Base-by-base conservation (phyloP, 1,140 invertebrate genomes). In the Brachystomella parvula region DNA sequence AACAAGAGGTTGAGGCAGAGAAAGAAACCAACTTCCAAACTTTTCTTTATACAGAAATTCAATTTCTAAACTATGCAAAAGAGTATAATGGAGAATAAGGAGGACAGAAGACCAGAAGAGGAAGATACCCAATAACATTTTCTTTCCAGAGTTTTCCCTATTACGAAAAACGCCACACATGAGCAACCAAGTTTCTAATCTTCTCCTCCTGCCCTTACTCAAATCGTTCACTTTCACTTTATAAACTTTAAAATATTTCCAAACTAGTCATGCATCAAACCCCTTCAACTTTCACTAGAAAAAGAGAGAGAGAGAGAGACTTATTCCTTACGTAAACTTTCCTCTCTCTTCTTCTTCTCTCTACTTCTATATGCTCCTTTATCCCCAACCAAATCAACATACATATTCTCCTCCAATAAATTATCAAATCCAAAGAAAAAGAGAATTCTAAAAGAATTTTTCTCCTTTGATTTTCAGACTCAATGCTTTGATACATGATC, bases 401-500 rank as follows among this genome's bases (percentile, higher is more conserved):
- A n/a, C n/a, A n/a, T n/a, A n/a, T n/a, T n/a, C n/a, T n/a, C n/a
- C 49, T 26, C n/a, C 39, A 44, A 44, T 44, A 44, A 44, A 44
- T 9, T 44, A 9, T 44, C n/a, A n/a, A 44, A n/a, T 44, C 39
- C 9, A 44, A 44, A 44, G n/a, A n/a, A n/a, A n/a, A n/a, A n/a
- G n/a, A n/a, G 39, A n/a, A 9, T 44, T 44, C 39, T 44, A n/a
- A 44, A 44, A 12, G 9, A 12, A 12, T 44, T 44, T 12, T 53
- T 53, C 57, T 19, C 17, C 53, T 44, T 59, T 32, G 61, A 21
- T 68, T 82, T 82, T 80, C 71, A 78, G 92, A 76, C 86, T 90
- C 75, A 95, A 95, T 81, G 92, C 93, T 80, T 76, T 87, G 63
- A 80, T 94, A 59, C 89, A 91, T 75, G 91, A 90, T 71, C 83